Evolutionary conservation across 1,140 invertebrate genomes (phyloP), one percentile per base, ranked within the genome.

Genomic region (Mya arenaria): DNA sequence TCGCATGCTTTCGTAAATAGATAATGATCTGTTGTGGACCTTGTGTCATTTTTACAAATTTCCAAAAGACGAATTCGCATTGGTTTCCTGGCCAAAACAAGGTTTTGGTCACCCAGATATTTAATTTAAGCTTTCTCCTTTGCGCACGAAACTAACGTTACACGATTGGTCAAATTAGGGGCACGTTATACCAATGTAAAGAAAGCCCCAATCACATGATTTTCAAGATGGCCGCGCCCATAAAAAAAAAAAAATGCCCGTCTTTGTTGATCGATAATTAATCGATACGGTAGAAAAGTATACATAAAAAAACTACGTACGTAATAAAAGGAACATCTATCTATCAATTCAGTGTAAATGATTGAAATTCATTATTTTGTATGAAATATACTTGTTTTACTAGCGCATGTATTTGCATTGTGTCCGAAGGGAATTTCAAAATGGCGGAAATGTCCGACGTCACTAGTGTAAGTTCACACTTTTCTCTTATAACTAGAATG

Each of bases 201-300:
- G 10, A 73, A 73, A 73, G 10, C 55, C 17, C 25, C 71, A 36
- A 58, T 73, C 71, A 58, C 55, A 58, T 73, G 55, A 73, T 58
- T 73, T 73, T 73, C 71, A 73, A 73, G 71, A 73, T 73, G 71
- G 71, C 71, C 32, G 71, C 71, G 25, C 55, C 71, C 44, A 73
- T 73, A 48, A 73, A 32, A 36, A 17, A 56, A 56, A 73, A 69
- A 19, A 58, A 73, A 39, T 56, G 71, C 36, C 71, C 15, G 48
- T 58, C 17, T 73, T 58, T 73, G 48, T 56, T 58, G 25, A 56
- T 73, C 55, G 71, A 73, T 73, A 73, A 56, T 34, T 58, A 44
- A 69, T 69, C n/a, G 10, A 69, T 69, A 52, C 44, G 37, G 66
- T 52, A n/a, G n/a, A n/a, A n/a, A 41, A 69, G 44, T 69, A 69